These are phyloP conservation scores for Caenorhabditis sp. DNA, from an alignment of 2,888 invertebrate genomes.

Conservation along the genomic window DNA sequence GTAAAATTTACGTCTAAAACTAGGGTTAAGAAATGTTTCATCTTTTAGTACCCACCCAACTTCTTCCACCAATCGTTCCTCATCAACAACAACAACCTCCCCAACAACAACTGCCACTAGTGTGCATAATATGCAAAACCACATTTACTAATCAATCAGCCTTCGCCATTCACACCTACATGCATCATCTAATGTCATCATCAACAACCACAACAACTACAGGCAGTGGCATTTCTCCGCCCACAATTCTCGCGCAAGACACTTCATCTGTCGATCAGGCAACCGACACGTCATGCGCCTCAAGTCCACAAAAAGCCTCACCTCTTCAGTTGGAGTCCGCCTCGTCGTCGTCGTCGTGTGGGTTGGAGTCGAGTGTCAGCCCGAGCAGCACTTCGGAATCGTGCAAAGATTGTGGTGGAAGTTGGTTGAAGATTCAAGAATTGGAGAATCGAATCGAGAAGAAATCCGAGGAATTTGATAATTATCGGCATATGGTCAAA, in stretches of 20 bases:
- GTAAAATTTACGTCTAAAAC: neutral
- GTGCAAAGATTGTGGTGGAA: slow-evolving; percentile 42
- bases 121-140: slow-evolving; percentile 54
- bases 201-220: neutral
- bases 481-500: slow-evolving; percentile 39
- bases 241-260: neutral
- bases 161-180: slow-evolving; percentile 50
- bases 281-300: slow-evolving; percentile 60
- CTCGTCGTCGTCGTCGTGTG: slow-evolving; percentile 6
- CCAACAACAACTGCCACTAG: slow-evolving; percentile 8
- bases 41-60: too few relatives aligned
- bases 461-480: slow-evolving; percentile 43
- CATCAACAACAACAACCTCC: too few relatives aligned
- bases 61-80: too few relatives aligned
- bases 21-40: slow-evolving; percentile 3
- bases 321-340: slow-evolving; percentile 38
- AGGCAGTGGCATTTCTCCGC: neutral
- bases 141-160: slow-evolving; percentile 37
- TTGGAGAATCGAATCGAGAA: slow-evolving; percentile 41
- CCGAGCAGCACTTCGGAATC: slow-evolving; percentile 26
- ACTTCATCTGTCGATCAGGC: slow-evolving; percentile 38
- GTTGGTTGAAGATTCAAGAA: slow-evolving; percentile 37
- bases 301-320: slow-evolving; percentile 53
- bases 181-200: slow-evolving; percentile 29
- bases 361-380: slow-evolving; percentile 16